phyloP scores from a whole-genome alignment of 2,888 invertebrate species.

The Drosophila hamatofila region DNA sequence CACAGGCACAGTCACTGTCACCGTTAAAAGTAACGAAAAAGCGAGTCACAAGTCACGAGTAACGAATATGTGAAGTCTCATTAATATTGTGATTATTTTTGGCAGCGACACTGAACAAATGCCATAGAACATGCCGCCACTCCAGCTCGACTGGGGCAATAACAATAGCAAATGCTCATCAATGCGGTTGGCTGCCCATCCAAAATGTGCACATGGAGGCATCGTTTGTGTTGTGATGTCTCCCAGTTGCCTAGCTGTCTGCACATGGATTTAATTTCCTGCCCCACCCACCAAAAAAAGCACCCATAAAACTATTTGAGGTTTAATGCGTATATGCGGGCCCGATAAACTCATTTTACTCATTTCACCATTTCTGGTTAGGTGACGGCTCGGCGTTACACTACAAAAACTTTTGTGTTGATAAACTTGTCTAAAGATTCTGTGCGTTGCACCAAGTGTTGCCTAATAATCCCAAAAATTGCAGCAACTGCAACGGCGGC shows the following conservation, averaged over 20 bases:
- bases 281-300: slow-evolving; percentile 6
- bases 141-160: slow-evolving; percentile 15
- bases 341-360: slow-evolving; percentile 46
- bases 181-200: slow-evolving; percentile 55
- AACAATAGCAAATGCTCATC: slow-evolving; percentile 69
- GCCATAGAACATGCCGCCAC: background rate
- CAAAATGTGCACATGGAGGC: slow-evolving; percentile 50
- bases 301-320: slow-evolving; percentile 53
- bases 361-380: slow-evolving; percentile 24
- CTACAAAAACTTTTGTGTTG: slow-evolving; percentile 52
- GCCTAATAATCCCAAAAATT: slow-evolving; percentile 65
- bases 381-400: slow-evolving; percentile 22
- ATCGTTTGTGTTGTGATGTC: slow-evolving; percentile 36
- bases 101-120: slow-evolving; percentile 11
- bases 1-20: background rate
- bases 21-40: background rate
- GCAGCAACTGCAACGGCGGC: slow-evolving; percentile 57
- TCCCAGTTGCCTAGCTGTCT: slow-evolving; percentile 24
- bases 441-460: slow-evolving; percentile 72
- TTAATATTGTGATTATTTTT: slow-evolving; percentile 44
- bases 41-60: background rate
- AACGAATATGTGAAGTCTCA: slow-evolving; percentile 22
- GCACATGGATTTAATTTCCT: slow-evolving; percentile 78
- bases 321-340: slow-evolving; percentile 41
- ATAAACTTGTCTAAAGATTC: slow-evolving; percentile 50